phyloP scores from a whole-genome alignment of 2,888 invertebrate genomes.

The Nycteola revayana region DNA sequence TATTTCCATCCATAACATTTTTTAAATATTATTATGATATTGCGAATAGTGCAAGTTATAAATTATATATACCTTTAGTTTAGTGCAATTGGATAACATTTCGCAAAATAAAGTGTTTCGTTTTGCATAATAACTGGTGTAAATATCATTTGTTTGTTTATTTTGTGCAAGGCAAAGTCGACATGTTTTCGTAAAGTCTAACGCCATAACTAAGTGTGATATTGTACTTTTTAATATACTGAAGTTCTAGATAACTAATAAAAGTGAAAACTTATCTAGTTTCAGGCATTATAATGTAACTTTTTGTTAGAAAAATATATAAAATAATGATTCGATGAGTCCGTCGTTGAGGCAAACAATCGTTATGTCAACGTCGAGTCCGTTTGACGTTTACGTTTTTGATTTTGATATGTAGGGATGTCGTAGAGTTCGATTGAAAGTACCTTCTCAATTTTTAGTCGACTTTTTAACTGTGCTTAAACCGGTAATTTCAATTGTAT shows the following conservation, averaged over 20 bases:
- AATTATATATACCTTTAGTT: slow-evolving; percentile 51
- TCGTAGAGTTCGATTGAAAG: no score
- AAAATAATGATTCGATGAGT: background rate
- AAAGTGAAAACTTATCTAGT: no score
- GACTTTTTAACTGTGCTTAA: no score
- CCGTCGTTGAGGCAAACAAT: slow-evolving; percentile 7
- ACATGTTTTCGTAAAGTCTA: slow-evolving; percentile 64
- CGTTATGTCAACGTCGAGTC: background rate
- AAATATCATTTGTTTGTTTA: slow-evolving; percentile 61
- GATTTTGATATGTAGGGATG: no score
- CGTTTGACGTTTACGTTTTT: no score
- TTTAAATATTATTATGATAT: background rate
- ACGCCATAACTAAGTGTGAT: slow-evolving; percentile 17
- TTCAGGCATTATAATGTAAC: background rate
- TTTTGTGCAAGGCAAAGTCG: slow-evolving; percentile 60
- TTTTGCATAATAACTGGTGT: slow-evolving; percentile 56
- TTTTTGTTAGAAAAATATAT: slow-evolving; percentile 2
- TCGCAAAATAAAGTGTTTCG: slow-evolving; percentile 58
- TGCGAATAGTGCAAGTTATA: slow-evolving; percentile 5
- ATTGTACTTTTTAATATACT: no score
- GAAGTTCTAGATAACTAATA: no score
- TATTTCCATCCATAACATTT: no score
- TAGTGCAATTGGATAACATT: slow-evolving; percentile 63
- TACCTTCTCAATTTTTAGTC: no score
- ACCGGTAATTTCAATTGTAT: no score